Conservation (phyloP, 37 sponge, comb jelly and placozoan genomes). For the Geodia barretti region DNA sequence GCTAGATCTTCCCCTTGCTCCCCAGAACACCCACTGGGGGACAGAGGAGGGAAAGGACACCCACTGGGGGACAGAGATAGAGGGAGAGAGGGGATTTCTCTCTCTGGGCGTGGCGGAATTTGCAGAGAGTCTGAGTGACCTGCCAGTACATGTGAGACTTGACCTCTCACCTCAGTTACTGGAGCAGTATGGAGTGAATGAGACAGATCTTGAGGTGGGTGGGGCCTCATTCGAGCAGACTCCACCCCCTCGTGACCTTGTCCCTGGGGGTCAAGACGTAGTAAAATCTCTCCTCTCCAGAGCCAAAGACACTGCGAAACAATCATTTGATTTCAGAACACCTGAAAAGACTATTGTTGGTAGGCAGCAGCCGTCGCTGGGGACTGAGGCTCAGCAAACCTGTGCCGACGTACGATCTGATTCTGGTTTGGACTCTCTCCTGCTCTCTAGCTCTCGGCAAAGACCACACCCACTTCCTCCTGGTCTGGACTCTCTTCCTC, state of each 20-base stretch:
- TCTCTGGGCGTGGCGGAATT: conserved; percentile 26
- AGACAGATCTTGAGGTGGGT: not conserved
- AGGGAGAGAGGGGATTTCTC: conserved; percentile 7
- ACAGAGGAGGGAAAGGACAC: not conserved
- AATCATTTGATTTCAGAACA: not conserved
- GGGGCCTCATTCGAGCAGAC: not conserved
- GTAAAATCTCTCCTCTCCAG: not conserved
- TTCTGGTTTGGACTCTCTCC: too few species aligned
- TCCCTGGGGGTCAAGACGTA: too few species aligned
- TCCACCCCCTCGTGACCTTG: not conserved
- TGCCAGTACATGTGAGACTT: conserved; percentile 39
- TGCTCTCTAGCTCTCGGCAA: too few species aligned
- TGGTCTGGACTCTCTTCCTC: too few species aligned
- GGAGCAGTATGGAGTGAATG: conserved; percentile 4
- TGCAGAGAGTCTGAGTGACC: conserved; percentile 17
- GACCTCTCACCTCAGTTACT: conserved; percentile 29
- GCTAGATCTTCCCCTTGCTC: conserved; percentile 33
- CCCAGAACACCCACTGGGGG: not conserved
- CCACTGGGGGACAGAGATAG: too few species aligned
- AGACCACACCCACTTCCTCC: too few species aligned
- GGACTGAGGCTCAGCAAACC: not conserved
- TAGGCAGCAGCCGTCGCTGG: not conserved
- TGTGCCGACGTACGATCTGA: too few species aligned
- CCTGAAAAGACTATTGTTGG: not conserved
- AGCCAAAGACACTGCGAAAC: not conserved